Conservation (phyloP, 2,888 invertebrate species). For the Anaspis maculata region DNA sequence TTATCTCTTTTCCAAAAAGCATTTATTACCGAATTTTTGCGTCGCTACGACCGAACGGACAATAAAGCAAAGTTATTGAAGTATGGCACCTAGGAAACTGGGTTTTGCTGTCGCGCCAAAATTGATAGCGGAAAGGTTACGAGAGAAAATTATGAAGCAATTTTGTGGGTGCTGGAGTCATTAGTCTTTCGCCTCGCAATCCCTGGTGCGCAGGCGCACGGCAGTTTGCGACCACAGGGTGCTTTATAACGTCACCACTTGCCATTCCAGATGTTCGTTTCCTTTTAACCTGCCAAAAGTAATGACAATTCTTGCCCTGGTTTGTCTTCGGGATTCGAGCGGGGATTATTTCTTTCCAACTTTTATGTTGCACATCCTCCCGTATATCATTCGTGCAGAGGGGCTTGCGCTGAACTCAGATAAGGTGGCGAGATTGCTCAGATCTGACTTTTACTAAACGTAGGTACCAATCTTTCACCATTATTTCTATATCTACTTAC, state of each 20-base stretch:
- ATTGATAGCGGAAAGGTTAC: conserved; percentile 43
- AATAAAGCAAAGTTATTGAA: conserved; percentile 25
- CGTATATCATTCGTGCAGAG: too few species aligned
- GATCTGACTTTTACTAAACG: too few species aligned
- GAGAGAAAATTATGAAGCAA: conserved; percentile 44
- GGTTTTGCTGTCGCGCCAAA: conserved; percentile 30
- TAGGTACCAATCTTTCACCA: too few species aligned
- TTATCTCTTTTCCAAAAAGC: too few species aligned
- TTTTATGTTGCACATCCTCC: too few species aligned
- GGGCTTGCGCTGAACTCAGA: too few species aligned
- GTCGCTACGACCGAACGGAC: too few species aligned
- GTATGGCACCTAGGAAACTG: conserved; percentile 29
- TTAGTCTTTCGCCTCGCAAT: conserved; percentile 34
- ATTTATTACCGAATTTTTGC: too few species aligned
- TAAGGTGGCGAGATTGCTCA: too few species aligned
- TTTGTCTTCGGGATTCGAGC: too few species aligned
- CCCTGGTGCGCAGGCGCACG: conserved; percentile 13
- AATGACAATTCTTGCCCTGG: conserved; percentile 12
- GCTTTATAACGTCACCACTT: conserved; percentile 28
- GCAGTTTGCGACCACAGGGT: conserved; percentile 19
- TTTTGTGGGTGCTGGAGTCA: conserved; percentile 40
- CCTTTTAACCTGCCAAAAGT: conserved; percentile 24
- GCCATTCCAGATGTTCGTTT: conserved; percentile 26
- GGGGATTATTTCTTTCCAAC: too few species aligned
- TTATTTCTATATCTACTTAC: too few species aligned